Percentiles rank a stretch among this genome's conserved stretches.
These are phyloP conservation scores for Pipra filicauda DNA, from an alignment of 2,113 vertebrate genomes.

Conservation along the genomic window DNA sequence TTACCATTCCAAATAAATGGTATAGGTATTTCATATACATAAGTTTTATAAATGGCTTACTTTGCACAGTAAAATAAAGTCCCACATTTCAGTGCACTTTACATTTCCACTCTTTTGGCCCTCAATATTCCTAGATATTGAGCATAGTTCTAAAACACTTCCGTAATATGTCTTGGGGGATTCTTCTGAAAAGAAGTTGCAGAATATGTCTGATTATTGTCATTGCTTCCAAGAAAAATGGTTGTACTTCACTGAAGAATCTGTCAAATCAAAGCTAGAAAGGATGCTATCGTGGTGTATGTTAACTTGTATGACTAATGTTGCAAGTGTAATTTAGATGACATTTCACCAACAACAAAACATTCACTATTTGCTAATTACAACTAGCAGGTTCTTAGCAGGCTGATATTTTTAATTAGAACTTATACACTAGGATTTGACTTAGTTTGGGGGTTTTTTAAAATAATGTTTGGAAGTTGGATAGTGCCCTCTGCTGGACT, in stretches of 20 bases:
- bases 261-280: neutral
- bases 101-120: neutral
- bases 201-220: neutral
- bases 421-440: neutral
- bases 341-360: slow-evolving; percentile 27
- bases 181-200: neutral
- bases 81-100: neutral
- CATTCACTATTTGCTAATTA: slow-evolving; percentile 28
- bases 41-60: neutral
- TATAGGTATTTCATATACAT: neutral
- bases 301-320: neutral
- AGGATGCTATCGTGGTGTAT: neutral
- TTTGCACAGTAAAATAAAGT: neutral
- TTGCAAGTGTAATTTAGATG: slow-evolving; percentile 6
- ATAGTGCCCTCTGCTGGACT: slow-evolving; percentile 64
- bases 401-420: slow-evolving; percentile 40
- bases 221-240: neutral
- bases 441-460: neutral
- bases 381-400: slow-evolving; percentile 1
- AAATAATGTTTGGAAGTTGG: neutral
- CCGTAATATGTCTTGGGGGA: neutral
- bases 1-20: neutral
- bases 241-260: neutral
- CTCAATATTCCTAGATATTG: neutral
- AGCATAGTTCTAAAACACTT: neutral